These are phyloP conservation scores for Daptonema setosum DNA, from an alignment of 2,888 invertebrate genomes.

Conservation along the genomic window DNA sequence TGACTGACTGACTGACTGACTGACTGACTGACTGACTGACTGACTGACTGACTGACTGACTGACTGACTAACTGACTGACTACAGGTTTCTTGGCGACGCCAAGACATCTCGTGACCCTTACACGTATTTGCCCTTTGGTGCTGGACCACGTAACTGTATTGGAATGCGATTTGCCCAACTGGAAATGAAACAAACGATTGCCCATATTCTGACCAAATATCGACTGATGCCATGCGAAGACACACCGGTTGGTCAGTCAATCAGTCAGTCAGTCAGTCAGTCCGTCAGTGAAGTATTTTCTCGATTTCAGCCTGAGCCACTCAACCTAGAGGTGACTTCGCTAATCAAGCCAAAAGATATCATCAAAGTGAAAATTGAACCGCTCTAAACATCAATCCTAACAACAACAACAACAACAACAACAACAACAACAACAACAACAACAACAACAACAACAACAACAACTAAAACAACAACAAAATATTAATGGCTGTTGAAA, in stretches of 20 bases:
- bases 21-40: too few relatives aligned
- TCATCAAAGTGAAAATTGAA: neutral
- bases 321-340: neutral
- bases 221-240: conserved; percentile 22
- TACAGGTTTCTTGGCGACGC: too few relatives aligned
- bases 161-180: neutral
- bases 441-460: too few relatives aligned
- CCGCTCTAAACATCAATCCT: neutral
- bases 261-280: neutral
- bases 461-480: too few relatives aligned
- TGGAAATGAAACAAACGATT: neutral
- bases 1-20: too few relatives aligned
- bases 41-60: too few relatives aligned
- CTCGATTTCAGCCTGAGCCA: neutral
- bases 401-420: too few relatives aligned
- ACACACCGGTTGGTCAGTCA: neutral
- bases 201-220: conserved; percentile 10
- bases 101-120: neutral
- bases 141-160: neutral
- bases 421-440: too few relatives aligned
- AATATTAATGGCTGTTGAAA: too few relatives aligned
- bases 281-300: neutral
- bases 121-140: neutral
- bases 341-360: neutral
- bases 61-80: too few relatives aligned